phyloP scores from a whole-genome alignment of 1,140 invertebrate genomes.

The Leptinotarsa defecta region DNA sequence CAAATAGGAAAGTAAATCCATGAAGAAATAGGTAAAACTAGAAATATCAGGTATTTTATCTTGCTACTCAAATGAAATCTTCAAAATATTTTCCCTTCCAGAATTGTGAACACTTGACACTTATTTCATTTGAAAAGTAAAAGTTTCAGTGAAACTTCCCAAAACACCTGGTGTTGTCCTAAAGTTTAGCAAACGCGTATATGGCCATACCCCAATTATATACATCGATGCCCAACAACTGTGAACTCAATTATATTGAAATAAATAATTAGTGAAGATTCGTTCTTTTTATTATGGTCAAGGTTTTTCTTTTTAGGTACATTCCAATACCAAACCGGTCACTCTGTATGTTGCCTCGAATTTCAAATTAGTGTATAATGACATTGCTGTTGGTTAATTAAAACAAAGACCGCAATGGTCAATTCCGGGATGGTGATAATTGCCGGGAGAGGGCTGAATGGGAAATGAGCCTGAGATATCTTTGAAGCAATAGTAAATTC shows the following conservation, averaged over 20 bases:
- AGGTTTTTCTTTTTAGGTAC: background rate
- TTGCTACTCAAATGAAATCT: too few species aligned
- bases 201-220: too few species aligned
- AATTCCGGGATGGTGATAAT: slow-evolving; percentile 31
- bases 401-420: slow-evolving; percentile 26
- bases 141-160: too few species aligned
- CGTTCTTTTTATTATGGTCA: background rate
- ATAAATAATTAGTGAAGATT: background rate
- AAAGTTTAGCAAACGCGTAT: too few species aligned
- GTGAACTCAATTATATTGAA: background rate
- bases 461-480: slow-evolving; percentile 14
- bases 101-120: too few species aligned
- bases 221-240: too few species aligned
- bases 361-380: slow-evolving; percentile 30
- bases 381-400: slow-evolving; percentile 28
- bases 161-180: too few species aligned
- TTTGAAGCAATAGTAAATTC: background rate
- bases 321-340: slow-evolving; percentile 7
- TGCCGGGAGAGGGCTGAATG: slow-evolving; percentile 9
- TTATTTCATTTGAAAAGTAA: too few species aligned
- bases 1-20: too few species aligned
- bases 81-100: too few species aligned
- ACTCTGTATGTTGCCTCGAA: slow-evolving; percentile 19
- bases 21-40: too few species aligned
- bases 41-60: too few species aligned